Percentiles rank a stretch among this genome's conserved stretches.
Conservation (phyloP, 2,113 vertebrate genomes). For the Grammomys dolichurus region DNA sequence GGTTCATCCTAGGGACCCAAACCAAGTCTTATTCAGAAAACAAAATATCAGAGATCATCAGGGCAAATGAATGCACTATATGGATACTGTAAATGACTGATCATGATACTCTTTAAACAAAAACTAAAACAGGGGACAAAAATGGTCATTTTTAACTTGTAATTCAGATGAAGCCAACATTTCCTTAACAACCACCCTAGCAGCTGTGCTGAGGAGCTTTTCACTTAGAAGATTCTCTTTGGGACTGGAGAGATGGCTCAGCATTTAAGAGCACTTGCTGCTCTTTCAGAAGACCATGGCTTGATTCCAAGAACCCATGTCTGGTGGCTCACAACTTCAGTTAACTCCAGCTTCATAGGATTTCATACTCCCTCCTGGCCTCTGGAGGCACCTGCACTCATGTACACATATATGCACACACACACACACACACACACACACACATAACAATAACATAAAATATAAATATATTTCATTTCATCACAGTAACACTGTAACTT, state of each 20-base stretch:
- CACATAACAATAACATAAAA: not conserved
- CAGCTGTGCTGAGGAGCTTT: not conserved
- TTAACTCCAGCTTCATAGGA: not conserved
- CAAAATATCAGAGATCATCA: not conserved
- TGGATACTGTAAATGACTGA: not conserved
- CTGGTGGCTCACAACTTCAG: not conserved
- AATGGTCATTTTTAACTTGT: not conserved
- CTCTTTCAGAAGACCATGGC: not conserved
- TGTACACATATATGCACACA: not conserved
- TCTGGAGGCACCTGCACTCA: not conserved
- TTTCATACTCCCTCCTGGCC: not conserved
- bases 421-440: not conserved
- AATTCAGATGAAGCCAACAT: not conserved
- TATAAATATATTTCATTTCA: not conserved
- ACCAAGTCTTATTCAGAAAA: slow-evolving; percentile 10
- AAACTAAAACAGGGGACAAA: not conserved
- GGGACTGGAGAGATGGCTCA: not conserved
- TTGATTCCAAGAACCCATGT: too few relatives aligned
- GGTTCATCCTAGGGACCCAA: not conserved
- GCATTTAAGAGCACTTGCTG: not conserved
- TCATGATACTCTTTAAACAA: not conserved
- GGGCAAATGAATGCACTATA: not conserved
- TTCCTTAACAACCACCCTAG: not conserved
- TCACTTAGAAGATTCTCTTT: not conserved
- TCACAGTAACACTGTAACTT: not conserved